These are phyloP conservation scores for Drosophila tristis DNA, from an alignment of 1,140 invertebrate species.

Conservation along the genomic window DNA sequence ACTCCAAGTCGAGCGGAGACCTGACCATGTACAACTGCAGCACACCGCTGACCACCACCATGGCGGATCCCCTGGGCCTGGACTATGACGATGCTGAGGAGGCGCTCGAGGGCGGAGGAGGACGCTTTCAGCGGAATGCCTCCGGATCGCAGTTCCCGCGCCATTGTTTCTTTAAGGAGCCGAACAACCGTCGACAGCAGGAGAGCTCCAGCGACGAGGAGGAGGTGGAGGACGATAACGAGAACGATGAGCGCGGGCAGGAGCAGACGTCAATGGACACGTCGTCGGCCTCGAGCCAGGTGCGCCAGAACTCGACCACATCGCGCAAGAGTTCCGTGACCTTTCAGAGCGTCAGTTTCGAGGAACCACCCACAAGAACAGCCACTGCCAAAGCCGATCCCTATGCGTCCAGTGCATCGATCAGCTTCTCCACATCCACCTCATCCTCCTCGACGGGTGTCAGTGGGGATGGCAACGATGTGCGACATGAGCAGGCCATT, in stretches of 20 bases:
- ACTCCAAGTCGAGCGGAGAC: conserved; percentile 82
- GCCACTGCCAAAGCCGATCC: conserved; percentile 20
- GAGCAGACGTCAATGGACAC: not conserved
- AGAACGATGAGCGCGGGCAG: not conserved
- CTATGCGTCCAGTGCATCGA: conserved; percentile 65
- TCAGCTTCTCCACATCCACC: conserved; percentile 76
- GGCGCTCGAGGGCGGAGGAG: conserved; percentile 24
- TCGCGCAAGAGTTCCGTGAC: conserved; percentile 71
- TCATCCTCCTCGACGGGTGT: conserved; percentile 42
- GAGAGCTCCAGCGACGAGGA: conserved; percentile 1
- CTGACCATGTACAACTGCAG: conserved; percentile 77
- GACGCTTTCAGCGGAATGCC: conserved; percentile 72
- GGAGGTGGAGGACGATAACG: conserved; percentile 7
- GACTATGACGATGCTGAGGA: conserved; percentile 29
- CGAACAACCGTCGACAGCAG: not conserved
- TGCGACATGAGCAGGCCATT: conserved; percentile 13
- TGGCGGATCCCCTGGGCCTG: not conserved
- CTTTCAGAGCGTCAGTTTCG: conserved; percentile 55
- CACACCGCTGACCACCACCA: conserved; percentile 43
- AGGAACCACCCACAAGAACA: conserved; percentile 13
- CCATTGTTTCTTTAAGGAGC: conserved; percentile 75
- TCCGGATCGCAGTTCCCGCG: conserved; percentile 79
- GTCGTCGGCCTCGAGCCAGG: conserved; percentile 16
- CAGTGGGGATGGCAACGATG: too few species aligned
- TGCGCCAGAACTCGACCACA: conserved; percentile 56